Evolutionary conservation across 1,140 invertebrate species (phyloP).

Genomic region (Lucilia cuprina): DNA sequence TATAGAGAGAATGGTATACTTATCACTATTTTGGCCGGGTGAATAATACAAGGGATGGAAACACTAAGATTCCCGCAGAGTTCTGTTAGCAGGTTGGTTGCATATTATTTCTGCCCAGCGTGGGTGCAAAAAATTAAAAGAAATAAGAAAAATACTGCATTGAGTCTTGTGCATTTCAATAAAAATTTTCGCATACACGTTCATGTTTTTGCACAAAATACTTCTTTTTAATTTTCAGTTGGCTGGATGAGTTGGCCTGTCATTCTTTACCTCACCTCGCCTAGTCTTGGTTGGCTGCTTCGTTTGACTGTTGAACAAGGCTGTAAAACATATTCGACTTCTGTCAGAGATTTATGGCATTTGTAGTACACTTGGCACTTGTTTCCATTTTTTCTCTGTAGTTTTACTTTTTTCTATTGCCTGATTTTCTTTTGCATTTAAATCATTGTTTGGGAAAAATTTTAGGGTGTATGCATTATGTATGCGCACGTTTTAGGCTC

Average conservation of each 20-base stretch:
- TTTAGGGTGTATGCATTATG: constrained; percentile 24
- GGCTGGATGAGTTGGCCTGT: too few species aligned
- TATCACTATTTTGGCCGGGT: background rate
- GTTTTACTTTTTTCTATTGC: background rate
- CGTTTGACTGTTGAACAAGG: background rate
- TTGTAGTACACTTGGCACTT: constrained; percentile 38
- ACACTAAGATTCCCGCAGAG: constrained; percentile 18
- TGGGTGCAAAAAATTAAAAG: background rate
- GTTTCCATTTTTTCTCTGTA: constrained; percentile 2
- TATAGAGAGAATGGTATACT: background rate
- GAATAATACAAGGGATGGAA: background rate
- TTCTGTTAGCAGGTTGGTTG: constrained; percentile 14
- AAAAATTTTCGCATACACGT: background rate
- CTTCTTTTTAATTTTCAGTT: background rate
- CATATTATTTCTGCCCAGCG: constrained; percentile 22
- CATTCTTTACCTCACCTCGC: background rate
- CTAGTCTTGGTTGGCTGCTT: background rate
- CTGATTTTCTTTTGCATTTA: background rate
- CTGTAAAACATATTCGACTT: constrained; percentile 37
- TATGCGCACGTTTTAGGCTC: constrained; percentile 23
- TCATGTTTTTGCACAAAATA: background rate
- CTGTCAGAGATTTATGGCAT: constrained; percentile 39
- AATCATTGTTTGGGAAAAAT: background rate
- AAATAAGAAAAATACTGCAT: constrained; percentile 20
- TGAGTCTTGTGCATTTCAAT: constrained; percentile 29